Conservation (phyloP, 1,140 invertebrate genomes). For the Cydia amplana region DNA sequence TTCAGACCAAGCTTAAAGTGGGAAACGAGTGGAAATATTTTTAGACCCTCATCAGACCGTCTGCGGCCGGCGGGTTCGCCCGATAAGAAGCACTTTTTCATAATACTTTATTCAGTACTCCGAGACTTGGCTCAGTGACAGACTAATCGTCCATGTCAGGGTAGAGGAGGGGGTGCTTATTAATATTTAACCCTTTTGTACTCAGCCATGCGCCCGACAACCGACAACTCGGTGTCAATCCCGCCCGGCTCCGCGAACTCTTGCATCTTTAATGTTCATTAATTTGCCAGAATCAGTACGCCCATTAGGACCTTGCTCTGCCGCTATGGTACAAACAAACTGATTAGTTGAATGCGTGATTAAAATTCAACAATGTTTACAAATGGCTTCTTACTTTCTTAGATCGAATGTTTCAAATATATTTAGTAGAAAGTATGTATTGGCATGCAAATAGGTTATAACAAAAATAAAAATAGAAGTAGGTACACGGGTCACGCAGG, state of each 20-base stretch:
- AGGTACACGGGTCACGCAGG: too few species aligned
- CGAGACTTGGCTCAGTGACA: slow-evolving; percentile 75
- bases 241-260: slow-evolving; percentile 53
- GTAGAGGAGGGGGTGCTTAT: slow-evolving; percentile 67
- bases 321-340: slow-evolving; percentile 30
- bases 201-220: slow-evolving; percentile 61
- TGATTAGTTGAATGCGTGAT: slow-evolving; percentile 28
- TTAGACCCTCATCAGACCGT: slow-evolving; percentile 68
- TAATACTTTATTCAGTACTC: slow-evolving; percentile 76
- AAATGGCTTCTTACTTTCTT: too few species aligned
- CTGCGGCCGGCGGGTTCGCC: slow-evolving; percentile 47
- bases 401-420: too few species aligned
- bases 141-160: slow-evolving; percentile 72
- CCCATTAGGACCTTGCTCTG: slow-evolving; percentile 50
- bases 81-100: slow-evolving; percentile 77
- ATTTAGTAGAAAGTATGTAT: too few species aligned
- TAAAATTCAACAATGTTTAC: slow-evolving; percentile 8
- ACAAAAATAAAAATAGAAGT: too few species aligned
- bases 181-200: slow-evolving; percentile 76
- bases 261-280: slow-evolving; percentile 76
- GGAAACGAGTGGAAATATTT: slow-evolving; percentile 39
- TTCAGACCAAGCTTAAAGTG: slow-evolving; percentile 35
- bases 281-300: slow-evolving; percentile 64
- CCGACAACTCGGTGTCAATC: slow-evolving; percentile 68
- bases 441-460: too few species aligned